phyloP scores from a whole-genome alignment of 2,797 vertebrate species.

The Neomorphus geoffroyi region DNA sequence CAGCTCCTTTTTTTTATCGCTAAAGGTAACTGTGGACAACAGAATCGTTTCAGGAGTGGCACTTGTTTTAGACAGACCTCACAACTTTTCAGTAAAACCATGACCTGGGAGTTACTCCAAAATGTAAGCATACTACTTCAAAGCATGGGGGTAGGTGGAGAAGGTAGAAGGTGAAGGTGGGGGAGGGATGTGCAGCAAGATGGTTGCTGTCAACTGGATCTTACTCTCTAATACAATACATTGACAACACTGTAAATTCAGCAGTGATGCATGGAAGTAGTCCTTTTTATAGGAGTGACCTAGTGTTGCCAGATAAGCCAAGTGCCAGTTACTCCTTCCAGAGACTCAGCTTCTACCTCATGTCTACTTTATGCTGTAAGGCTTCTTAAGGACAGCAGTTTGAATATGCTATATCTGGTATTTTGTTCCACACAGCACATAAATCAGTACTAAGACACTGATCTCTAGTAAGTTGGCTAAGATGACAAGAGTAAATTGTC shows the following conservation, averaged over 20 bases:
- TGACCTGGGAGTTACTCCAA: not conserved
- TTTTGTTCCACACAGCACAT: not conserved
- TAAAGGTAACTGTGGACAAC: constrained; percentile 15
- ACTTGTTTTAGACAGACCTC: constrained; percentile 33
- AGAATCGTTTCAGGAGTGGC: constrained; percentile 8
- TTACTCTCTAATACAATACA: not conserved
- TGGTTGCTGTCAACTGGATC: not conserved
- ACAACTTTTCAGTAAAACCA: constrained; percentile 28
- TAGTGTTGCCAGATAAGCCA: not conserved
- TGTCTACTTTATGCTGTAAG: not conserved
- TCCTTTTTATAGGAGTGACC: not conserved
- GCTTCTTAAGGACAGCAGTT: not conserved
- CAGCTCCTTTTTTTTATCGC: constrained; percentile 19
- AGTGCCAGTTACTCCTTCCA: not conserved
- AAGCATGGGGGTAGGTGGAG: not conserved
- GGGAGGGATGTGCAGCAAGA: not conserved
- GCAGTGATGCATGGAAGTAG: not conserved
- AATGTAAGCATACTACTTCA: not conserved
- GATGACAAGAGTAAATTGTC: not conserved
- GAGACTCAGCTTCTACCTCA: not conserved
- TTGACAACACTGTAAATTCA: not conserved
- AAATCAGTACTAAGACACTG: not conserved
- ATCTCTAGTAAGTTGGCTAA: not conserved
- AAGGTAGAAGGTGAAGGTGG: not conserved
- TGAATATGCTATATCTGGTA: not conserved